Conservation (phyloP, 2,113 vertebrate genomes). For the Okapia johnstoni region DNA sequence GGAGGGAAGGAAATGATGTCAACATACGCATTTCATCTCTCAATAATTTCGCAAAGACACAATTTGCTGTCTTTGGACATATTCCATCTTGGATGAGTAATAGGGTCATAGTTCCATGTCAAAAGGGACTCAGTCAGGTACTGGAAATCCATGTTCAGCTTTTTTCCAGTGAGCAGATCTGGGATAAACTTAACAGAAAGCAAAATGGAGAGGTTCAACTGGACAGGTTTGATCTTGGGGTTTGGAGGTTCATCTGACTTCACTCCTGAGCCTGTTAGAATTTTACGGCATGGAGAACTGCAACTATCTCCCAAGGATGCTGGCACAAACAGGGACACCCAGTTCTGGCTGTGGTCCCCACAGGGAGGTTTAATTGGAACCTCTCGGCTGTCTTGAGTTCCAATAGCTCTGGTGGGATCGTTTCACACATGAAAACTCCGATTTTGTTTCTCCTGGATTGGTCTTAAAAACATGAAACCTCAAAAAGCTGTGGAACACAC, state of each 20-base stretch:
- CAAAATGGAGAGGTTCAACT: neutral
- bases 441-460: conserved; percentile 36
- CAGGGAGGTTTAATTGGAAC: neutral
- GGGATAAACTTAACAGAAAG: neutral
- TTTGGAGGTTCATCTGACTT: neutral
- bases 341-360: neutral
- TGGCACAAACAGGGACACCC: neutral
- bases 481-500: neutral
- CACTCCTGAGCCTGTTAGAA: neutral
- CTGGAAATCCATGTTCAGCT: neutral
- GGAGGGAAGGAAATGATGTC: neutral
- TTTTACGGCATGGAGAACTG: neutral
- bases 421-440: neutral
- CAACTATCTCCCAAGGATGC: neutral
- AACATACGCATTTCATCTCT: neutral
- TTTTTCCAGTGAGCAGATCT: neutral
- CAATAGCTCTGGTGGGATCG: neutral
- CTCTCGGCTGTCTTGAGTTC: neutral
- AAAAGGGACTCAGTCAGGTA: neutral
- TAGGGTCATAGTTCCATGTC: neutral
- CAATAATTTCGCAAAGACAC: neutral
- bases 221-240: neutral
- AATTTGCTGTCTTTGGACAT: neutral
- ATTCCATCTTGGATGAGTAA: neutral
- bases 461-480: conserved; percentile 23